phyloP scores from a whole-genome alignment of 2,113 vertebrate genomes.

The Synchiropus splendidus region DNA sequence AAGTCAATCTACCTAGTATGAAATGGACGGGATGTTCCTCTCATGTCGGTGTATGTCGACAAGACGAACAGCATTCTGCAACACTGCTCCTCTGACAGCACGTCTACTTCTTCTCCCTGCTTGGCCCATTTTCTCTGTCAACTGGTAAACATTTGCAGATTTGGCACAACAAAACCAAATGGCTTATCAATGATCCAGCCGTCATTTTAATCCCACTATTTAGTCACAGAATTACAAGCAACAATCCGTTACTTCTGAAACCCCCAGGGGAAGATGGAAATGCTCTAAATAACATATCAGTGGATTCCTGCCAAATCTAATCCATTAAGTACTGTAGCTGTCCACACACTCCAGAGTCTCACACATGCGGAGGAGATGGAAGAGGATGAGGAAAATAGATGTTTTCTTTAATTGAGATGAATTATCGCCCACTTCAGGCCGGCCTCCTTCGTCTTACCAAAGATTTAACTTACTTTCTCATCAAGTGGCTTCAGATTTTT shows the following conservation, averaged over 20 bases:
- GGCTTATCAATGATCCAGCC: slow-evolving; percentile 27
- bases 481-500: too few species aligned
- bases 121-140: slow-evolving; percentile 31
- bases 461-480: background rate
- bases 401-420: too few species aligned
- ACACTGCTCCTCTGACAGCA: slow-evolving; percentile 30
- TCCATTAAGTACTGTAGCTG: too few species aligned
- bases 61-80: slow-evolving; percentile 3
- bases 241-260: slow-evolving; percentile 21
- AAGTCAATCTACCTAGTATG: too few species aligned
- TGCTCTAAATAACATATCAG: slow-evolving; percentile 6
- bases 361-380: too few species aligned
- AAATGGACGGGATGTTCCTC: too few species aligned
- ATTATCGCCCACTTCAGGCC: too few species aligned
- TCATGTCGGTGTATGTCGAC: too few species aligned
- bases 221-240: slow-evolving; percentile 27
- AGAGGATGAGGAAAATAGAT: too few species aligned
- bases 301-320: background rate
- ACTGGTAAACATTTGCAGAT: slow-evolving; percentile 28
- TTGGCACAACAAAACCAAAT: slow-evolving; percentile 30
- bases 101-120: slow-evolving; percentile 40
- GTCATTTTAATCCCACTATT: slow-evolving; percentile 26
- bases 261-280: slow-evolving; percentile 1
- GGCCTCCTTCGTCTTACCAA: too few species aligned
- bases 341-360: too few species aligned